Evolutionary conservation across 2,888 invertebrate genomes (phyloP).

Genomic region (Griposia aprilina): DNA sequence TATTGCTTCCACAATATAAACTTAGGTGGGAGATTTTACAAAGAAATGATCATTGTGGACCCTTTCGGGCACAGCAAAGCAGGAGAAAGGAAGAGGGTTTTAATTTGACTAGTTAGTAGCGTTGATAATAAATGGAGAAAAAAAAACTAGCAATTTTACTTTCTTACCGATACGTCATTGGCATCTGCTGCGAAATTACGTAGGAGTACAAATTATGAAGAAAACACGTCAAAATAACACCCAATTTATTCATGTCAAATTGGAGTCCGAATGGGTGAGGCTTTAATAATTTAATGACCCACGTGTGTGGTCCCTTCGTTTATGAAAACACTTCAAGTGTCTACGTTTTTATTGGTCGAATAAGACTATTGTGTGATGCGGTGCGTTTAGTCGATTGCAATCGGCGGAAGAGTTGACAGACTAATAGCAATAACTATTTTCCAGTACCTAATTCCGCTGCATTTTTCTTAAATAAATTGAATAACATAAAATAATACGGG

Average conservation of each 20-base stretch:
- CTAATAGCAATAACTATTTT: not conserved
- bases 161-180: conserved; percentile 39
- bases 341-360: conserved; percentile 58
- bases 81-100: not conserved
- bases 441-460: not conserved
- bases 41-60: not conserved
- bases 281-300: conserved; percentile 68
- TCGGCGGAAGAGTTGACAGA: not conserved
- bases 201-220: conserved; percentile 80
- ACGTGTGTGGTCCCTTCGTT: conserved; percentile 65
- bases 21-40: not conserved
- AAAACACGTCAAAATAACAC: conserved; percentile 70
- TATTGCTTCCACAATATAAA: not conserved
- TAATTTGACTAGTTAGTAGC: not conserved
- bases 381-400: conserved; percentile 19
- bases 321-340: conserved; percentile 59
- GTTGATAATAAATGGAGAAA: conserved; percentile 4
- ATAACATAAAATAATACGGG: not conserved
- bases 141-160: conserved; percentile 24
- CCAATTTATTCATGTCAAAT: conserved; percentile 81
- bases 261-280: conserved; percentile 80
- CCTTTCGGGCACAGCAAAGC: not conserved
- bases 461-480: not conserved
- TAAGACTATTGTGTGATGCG: conserved; percentile 29
- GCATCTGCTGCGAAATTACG: conserved; percentile 66